Base-by-base conservation (phyloP, 2,113 vertebrate genomes). In the Salvator merianae region DNA sequence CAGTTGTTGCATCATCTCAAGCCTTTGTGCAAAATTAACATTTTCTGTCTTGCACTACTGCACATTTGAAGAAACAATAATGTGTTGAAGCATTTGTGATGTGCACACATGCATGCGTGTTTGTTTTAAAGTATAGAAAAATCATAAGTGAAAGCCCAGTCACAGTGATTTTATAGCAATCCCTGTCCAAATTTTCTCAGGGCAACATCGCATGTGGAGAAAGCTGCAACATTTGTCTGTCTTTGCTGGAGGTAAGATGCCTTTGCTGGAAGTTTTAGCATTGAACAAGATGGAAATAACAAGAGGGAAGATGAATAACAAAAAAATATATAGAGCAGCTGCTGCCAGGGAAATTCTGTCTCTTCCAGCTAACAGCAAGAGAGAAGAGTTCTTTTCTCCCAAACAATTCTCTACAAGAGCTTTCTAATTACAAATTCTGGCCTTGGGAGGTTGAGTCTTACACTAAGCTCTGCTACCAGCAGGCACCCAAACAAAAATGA, bases 1-100 rank as follows among this genome's bases (percentile, higher is more conserved):
- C 6, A 63, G 13, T 28, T 22, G 83, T 87, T 4, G 0, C 50
- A 82, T 28, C 81, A 79, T 77, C 47, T 0, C 66, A 77, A 59
- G 65, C 86, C 87, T 79, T 83, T 77, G 81, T 66, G 16, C 55
- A 75, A 89, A 88, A 40, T 55, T 78, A 43, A 70, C 47, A 70
- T 84, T 89, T 38, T 80, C 79, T 55, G 66, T 89, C 70, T 36
- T 83, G 86, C 74, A 63, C 66, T 73, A 74, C 62, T 87, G 84
- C 34, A 50, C 84, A 82, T 50, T 86, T 80, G 83, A 79, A 30
- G 79, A 91, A 84, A 86, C 77, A 75, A 82, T 0, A 0, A 76
- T 0, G 0, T 69, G 13, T 30, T 86, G 85, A 85, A 82, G 50
- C 34, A 40, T 55, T 55, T 59, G 55, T 59, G 55, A 59, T 59